Evolutionary conservation across 2,113 vertebrate genomes (phyloP).

Genomic region (Willisornis vidua): DNA sequence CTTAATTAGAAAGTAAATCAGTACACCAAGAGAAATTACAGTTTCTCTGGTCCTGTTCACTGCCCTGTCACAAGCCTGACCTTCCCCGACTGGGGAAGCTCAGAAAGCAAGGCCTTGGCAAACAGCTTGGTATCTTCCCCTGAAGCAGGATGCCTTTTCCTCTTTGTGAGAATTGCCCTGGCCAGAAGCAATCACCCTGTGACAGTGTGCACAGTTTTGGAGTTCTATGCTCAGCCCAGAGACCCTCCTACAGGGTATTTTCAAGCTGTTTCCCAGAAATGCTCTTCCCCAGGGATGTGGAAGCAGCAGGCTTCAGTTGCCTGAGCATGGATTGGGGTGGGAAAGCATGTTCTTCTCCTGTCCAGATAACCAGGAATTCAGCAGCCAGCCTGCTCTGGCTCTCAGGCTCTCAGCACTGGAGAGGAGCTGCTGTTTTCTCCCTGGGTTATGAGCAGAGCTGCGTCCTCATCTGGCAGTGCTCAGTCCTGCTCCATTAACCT

Average conservation of each 20-base stretch:
- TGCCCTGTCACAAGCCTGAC: background rate
- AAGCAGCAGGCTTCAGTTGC: background rate
- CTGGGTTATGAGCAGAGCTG: background rate
- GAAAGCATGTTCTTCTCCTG: background rate
- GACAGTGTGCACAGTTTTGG: background rate
- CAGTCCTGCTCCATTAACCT: background rate
- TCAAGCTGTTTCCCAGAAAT: background rate
- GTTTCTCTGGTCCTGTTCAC: background rate
- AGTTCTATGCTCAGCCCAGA: background rate
- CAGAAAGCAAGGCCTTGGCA: background rate
- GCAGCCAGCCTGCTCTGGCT: background rate
- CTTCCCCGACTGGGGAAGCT: background rate
- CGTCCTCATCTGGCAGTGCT: background rate
- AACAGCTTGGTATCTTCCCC: background rate
- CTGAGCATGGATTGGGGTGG: background rate
- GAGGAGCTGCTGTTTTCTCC: background rate
- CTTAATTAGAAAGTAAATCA: slow-evolving; percentile 2
- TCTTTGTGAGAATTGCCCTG: background rate
- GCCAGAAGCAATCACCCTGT: background rate
- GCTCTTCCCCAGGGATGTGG: background rate
- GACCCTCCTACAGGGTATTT: background rate
- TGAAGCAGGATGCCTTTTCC: background rate
- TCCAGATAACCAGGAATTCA: background rate
- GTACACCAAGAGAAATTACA: background rate
- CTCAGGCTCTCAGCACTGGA: background rate